Conservation (phyloP, 2,113 vertebrate species). For the Silurus glanis region DNA sequence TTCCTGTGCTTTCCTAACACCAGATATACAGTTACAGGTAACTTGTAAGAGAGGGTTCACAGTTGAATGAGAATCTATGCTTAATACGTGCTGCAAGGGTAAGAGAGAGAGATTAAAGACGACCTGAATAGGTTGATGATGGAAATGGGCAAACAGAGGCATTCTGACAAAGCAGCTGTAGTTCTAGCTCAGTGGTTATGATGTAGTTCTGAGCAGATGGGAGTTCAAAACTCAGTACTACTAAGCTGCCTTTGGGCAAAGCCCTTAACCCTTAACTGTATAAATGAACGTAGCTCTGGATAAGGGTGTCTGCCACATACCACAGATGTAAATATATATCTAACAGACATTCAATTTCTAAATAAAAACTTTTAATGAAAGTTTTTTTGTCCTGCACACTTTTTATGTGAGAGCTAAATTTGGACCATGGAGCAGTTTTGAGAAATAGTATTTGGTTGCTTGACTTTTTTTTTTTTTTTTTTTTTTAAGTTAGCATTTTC, state of each 20-base stretch:
- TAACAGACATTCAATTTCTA: background rate
- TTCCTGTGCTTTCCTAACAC: conserved; percentile 8
- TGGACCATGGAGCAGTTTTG: background rate
- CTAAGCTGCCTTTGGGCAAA: no score
- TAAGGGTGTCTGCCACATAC: no score
- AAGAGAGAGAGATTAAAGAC: conserved; percentile 17
- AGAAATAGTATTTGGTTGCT: background rate
- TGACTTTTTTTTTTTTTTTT: background rate
- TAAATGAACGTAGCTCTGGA: no score
- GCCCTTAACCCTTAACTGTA: no score
- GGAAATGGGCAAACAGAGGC: background rate
- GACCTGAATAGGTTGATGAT: conserved; percentile 23
- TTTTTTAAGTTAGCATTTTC: conserved; percentile 7
- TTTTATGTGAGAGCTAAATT: background rate
- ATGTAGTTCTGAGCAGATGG: no score
- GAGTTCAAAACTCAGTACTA: no score
- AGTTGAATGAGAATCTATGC: background rate
- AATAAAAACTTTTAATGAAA: background rate
- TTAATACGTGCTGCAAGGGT: conserved; percentile 6
- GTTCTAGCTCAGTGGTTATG: no score
- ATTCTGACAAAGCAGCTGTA: background rate
- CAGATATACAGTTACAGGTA: background rate
- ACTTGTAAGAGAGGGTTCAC: conserved; percentile 12
- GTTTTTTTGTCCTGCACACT: background rate
- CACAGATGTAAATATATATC: no score